Conservation (phyloP, 92 coral and sea anemone genomes). For the Paramuricea clavata region DNA sequence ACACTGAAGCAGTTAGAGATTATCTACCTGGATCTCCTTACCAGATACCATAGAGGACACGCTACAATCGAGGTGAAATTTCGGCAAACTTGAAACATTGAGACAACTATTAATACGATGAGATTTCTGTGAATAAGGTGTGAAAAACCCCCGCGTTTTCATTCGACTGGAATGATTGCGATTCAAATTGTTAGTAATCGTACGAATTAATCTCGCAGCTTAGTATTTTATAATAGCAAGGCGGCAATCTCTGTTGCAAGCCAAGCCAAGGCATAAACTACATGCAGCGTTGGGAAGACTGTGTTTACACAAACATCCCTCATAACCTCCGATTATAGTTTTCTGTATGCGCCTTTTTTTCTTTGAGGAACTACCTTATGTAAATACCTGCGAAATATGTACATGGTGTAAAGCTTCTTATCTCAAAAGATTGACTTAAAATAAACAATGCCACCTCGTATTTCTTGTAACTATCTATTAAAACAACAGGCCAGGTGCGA, state of each 20-base stretch:
- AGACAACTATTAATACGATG: background rate
- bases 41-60: too few species aligned
- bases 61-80: background rate
- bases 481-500: background rate
- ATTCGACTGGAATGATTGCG: background rate
- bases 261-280: too few species aligned
- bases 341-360: too few species aligned
- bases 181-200: background rate
- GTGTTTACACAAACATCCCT: too few species aligned
- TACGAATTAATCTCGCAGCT: background rate
- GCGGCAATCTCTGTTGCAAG: too few species aligned
- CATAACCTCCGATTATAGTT: too few species aligned
- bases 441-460: background rate
- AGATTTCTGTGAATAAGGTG: constrained; percentile 1
- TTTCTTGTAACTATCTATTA: background rate
- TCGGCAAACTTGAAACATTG: background rate
- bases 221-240: background rate
- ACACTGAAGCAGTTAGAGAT: too few species aligned
- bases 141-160: background rate
- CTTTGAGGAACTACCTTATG: background rate
- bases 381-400: background rate
- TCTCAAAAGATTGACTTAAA: background rate
- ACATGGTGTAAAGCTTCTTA: background rate
- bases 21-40: too few species aligned
- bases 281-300: too few species aligned